These are phyloP conservation scores for Aphelenchoides fujianensis DNA, from an alignment of 1,140 invertebrate species.

Conservation along the genomic window DNA sequence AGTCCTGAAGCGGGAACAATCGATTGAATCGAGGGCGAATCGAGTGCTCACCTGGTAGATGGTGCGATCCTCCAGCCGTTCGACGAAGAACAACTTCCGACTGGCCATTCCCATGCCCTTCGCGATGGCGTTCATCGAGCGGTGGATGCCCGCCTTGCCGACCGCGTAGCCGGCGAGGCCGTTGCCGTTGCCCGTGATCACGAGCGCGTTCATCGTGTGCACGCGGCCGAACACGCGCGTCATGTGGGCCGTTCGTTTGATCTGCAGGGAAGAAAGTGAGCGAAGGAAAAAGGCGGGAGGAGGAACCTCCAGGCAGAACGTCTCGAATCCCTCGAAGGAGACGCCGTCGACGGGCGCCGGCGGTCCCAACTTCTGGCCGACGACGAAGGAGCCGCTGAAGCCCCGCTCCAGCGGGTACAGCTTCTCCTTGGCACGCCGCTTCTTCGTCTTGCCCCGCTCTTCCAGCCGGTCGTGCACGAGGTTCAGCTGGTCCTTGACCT, in stretches of 20 bases:
- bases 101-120: constrained; percentile 55
- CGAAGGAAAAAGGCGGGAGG: too few relatives aligned
- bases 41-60: constrained; percentile 55
- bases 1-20: constrained; percentile 81
- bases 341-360: constrained; percentile 64
- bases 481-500: constrained; percentile 32
- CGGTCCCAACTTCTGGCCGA: constrained; percentile 64
- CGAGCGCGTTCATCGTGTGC: constrained; percentile 61
- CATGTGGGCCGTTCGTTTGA: constrained; percentile 64
- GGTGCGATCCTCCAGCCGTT: constrained; percentile 56
- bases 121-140: constrained; percentile 52
- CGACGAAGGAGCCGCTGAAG: constrained; percentile 63
- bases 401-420: constrained; percentile 63
- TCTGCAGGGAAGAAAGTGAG: constrained; percentile 48
- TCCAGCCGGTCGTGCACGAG: constrained; percentile 7
- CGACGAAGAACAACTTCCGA: constrained; percentile 55
- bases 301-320: constrained; percentile 64
- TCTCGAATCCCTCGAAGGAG: constrained; percentile 64
- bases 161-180: constrained; percentile 63
- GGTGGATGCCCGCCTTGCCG: constrained; percentile 35
- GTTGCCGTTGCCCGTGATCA: constrained; percentile 65
- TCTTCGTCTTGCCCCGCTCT: constrained; percentile 33
- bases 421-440: constrained; percentile 49
- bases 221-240: constrained; percentile 64
- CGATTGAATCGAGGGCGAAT: too few relatives aligned